These are phyloP conservation scores for Ibidorhyncha struthersii DNA, from an alignment of 2,113 vertebrate genomes.

Conservation along the genomic window DNA sequence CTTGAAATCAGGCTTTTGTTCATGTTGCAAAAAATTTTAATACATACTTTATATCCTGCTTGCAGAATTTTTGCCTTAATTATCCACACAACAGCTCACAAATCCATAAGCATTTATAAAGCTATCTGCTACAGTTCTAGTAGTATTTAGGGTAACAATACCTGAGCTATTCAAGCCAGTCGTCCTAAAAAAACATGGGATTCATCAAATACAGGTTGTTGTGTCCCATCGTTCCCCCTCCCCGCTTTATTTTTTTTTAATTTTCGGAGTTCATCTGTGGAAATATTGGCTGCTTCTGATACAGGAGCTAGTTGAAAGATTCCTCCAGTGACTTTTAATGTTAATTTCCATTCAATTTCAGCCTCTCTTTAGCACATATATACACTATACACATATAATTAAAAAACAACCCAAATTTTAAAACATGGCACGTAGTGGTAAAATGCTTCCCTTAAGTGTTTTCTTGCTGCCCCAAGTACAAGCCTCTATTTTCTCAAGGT, in stretches of 20 bases:
- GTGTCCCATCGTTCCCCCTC: not conserved
- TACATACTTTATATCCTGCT: not conserved
- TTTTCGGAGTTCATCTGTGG: not conserved
- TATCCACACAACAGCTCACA: not conserved
- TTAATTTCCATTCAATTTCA: not conserved
- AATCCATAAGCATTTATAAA: not conserved
- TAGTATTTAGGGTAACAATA: not conserved
- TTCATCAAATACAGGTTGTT: not conserved
- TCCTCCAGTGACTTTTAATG: not conserved
- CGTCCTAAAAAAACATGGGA: not conserved
- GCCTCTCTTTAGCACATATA: not conserved
- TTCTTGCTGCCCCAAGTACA: not conserved
- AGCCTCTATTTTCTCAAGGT: not conserved
- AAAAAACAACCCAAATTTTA: not conserved
- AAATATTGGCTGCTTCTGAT: not conserved
- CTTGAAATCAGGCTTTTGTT: not conserved
- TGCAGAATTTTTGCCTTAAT: not conserved
- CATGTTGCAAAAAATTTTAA: not conserved
- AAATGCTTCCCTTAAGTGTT: not conserved
- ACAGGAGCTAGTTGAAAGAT: not conserved
- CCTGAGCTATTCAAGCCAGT: not conserved
- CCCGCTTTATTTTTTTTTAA: not conserved
- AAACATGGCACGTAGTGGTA: not conserved
- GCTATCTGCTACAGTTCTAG: not conserved
- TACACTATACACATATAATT: not conserved